These are phyloP conservation scores for Chrysodeixis includens DNA, from an alignment of 2,888 invertebrate species.

Conservation along the genomic window DNA sequence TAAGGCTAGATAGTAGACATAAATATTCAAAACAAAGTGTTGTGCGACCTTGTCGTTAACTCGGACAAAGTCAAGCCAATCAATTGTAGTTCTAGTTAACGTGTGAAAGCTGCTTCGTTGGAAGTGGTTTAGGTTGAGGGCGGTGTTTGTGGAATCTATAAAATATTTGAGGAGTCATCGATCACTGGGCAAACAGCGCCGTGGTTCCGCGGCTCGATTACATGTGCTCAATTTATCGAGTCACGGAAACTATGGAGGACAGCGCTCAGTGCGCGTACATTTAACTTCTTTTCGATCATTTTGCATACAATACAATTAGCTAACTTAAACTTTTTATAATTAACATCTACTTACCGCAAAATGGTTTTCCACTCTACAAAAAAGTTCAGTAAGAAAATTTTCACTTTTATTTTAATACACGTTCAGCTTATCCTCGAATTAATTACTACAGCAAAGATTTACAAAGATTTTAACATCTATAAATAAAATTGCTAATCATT, in stretches of 20 bases:
- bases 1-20: conserved; percentile 18
- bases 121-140: conserved; percentile 60
- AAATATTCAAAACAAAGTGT: conserved; percentile 37
- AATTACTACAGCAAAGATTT: no score
- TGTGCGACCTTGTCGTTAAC: conserved; percentile 53
- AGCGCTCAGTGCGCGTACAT: conserved; percentile 7
- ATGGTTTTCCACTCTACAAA: background rate
- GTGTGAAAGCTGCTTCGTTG: conserved; percentile 43
- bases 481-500: background rate
- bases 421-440: no score
- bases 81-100: conserved; percentile 61
- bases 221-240: conserved; percentile 19
- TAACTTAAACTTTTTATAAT: background rate
- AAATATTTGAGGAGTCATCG: conserved; percentile 68
- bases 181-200: conserved; percentile 55
- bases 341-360: background rate
- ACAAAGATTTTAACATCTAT: no score
- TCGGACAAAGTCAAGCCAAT: conserved; percentile 54
- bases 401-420: no score
- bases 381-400: background rate
- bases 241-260: conserved; percentile 25
- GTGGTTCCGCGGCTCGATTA: conserved; percentile 43
- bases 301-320: background rate
- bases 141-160: conserved; percentile 55
- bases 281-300: conserved; percentile 18